Evolutionary conservation across 1,140 invertebrate species (phyloP).

Genomic region (Sipha flava): DNA sequence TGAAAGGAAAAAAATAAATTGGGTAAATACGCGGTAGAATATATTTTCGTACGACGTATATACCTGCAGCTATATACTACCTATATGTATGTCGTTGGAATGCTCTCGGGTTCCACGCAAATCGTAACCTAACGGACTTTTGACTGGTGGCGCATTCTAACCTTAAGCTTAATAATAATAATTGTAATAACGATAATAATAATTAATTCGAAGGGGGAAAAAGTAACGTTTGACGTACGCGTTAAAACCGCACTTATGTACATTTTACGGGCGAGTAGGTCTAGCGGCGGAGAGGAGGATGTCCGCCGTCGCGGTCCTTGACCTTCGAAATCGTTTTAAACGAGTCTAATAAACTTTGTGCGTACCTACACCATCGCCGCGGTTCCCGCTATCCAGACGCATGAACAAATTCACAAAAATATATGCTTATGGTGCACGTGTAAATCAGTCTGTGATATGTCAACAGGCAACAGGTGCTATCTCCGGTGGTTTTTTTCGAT

Average conservation of each 20-base stretch:
- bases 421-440: too few relatives aligned
- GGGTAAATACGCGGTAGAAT: too few relatives aligned
- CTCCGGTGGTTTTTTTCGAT: too few relatives aligned
- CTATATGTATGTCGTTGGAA: background rate
- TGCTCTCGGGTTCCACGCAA: background rate
- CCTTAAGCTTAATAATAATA: background rate
- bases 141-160: background rate
- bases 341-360: constrained; percentile 4
- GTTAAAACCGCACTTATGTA: constrained; percentile 11
- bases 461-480: too few relatives aligned
- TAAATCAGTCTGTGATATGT: too few relatives aligned
- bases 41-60: too few relatives aligned
- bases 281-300: background rate
- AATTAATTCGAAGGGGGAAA: background rate
- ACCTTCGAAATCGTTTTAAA: constrained; percentile 13
- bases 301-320: constrained; percentile 6
- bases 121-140: background rate
- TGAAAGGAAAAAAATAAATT: too few relatives aligned
- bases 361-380: background rate
- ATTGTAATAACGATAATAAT: background rate
- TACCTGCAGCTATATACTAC: too few relatives aligned
- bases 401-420: too few relatives aligned
- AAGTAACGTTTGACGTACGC: background rate
- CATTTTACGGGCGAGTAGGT: background rate
- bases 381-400: too few relatives aligned